Base-by-base conservation (phyloP, 1,140 invertebrate genomes). In the Pseudomyrmex gracilis region DNA sequence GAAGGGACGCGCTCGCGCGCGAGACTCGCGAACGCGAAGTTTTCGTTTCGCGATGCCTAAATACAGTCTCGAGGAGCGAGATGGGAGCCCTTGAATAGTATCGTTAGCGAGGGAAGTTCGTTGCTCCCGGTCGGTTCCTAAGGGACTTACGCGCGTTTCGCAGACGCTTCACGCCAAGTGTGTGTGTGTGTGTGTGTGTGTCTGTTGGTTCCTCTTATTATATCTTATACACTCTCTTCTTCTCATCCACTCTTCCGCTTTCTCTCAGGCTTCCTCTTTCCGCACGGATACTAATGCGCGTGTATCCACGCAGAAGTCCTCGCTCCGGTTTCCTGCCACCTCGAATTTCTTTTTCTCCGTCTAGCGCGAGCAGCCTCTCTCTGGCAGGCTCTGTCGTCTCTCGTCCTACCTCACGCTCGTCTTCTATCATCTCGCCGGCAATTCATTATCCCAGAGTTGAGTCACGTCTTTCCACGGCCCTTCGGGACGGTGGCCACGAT, bases 381-480 rank as follows among this genome's bases (percentile, higher is more conserved):
- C 66, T 61, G 61, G 67, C 17, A 58, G 49, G 15, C 20, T 5
- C n/a, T 15, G 43, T 13, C 13, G 10, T 73, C 17, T 47, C 10
- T 34, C 55, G 17, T 73, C 57, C 17, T 60, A 3, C 1, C 55
- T 47, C 17, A 45, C 53, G 17, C 24, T 5, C n/a, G 17, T 58
- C 82, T 84, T 87, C 84, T 89, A 89, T 91, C 90, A 90, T 89
- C 83, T 85, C 86, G 74, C 85, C 67, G 83, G 87, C 85, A 88
- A 92, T 92, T 92, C 91, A 92, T 92, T 91, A 92, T 83, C 76
- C 74, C 63, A 83, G 13, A 89, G 85, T 88, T 87, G 85, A 88
- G 87, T 91, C 89, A 90, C 90, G 90, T 87, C 87, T 90, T 86
- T 90, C 76, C 84, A 77, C 51, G 73, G 60, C 71, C 85, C 87